Base-by-base conservation (phyloP, 2,888 invertebrate genomes). In the Nomada fabriciana region DNA sequence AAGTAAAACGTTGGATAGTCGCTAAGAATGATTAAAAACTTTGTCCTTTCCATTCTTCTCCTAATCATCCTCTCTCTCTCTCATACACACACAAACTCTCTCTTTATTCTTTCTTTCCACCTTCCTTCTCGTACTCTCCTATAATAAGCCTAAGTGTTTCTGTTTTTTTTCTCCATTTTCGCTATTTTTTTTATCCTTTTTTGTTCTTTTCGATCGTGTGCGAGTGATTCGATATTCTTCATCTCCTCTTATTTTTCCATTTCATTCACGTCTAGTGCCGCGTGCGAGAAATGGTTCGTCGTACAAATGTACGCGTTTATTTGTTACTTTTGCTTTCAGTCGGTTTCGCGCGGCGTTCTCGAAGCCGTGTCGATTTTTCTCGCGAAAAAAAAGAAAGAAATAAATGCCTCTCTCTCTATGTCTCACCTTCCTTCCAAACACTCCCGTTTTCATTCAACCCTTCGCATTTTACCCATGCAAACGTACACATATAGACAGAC, bases 241-340 rank as follows among this genome's bases (percentile, higher is more conserved):
- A 10, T 43, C 2, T 25, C 11, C 11, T 3, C 29, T 29, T 20
- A 11, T 47, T 23, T 15, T 20, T 63, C 42, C 59, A 23, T 23
- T 15, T 15, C 9, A 36, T 18, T 3, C 50, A 4, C 29, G 29
- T 29, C 5, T 18, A 20, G 50, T 50, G 18, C 15, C 64, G 36
- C 57, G 25, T 29, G 61, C 53, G 60, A 72, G 74, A 82, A 78
- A 84, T 76, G 78, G 76, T 82, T 88, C 88, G 86, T 89, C 87
- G 89, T 89, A 87, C 84, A 89, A 89, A 89, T 87, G 78, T 57
- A 47, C 47, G 61, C 23, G 18, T 50, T 64, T 57, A 55, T 57
- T 70, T 20, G 18, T 57, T 64, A 23, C n/a, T 53, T 57, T 50
- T 65, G 20, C 52, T 85, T 87, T 91, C 90, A 91, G 91, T 91